Percentiles rank a stretch among this genome's conserved stretches.
Conservation (phyloP, 2,797 vertebrate genomes). For the Catharus ustulatus region DNA sequence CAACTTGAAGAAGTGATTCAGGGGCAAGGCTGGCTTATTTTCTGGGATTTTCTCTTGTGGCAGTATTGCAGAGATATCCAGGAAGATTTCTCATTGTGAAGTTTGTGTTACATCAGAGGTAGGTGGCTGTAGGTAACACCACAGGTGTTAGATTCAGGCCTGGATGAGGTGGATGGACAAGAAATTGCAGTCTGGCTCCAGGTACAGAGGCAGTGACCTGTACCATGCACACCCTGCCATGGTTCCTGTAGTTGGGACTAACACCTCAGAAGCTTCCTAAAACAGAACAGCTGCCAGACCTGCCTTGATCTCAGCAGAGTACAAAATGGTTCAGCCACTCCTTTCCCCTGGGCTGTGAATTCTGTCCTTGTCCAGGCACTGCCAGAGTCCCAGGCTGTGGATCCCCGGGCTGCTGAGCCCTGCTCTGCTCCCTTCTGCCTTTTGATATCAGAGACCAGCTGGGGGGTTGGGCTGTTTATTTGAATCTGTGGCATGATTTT, state of each 20-base stretch:
- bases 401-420: accelerated
- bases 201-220: neutral
- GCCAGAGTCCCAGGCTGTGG: accelerated
- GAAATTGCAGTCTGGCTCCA: neutral
- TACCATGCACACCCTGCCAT: accelerated
- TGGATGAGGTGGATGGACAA: neutral
- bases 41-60: neutral
- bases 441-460: neutral
- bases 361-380: neutral
- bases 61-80: neutral
- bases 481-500: neutral
- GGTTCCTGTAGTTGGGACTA: neutral
- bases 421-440: neutral
- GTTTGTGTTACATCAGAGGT: neutral
- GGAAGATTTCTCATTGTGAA: neutral
- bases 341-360: neutral
- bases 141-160: neutral
- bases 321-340: neutral
- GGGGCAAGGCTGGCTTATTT: neutral
- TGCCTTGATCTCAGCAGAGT: neutral
- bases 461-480: neutral
- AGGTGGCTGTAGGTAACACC: neutral
- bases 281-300: neutral
- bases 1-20: neutral
- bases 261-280: neutral